phyloP scores from a whole-genome alignment of 2,888 invertebrate species.

The Pasiphila rectangulata region DNA sequence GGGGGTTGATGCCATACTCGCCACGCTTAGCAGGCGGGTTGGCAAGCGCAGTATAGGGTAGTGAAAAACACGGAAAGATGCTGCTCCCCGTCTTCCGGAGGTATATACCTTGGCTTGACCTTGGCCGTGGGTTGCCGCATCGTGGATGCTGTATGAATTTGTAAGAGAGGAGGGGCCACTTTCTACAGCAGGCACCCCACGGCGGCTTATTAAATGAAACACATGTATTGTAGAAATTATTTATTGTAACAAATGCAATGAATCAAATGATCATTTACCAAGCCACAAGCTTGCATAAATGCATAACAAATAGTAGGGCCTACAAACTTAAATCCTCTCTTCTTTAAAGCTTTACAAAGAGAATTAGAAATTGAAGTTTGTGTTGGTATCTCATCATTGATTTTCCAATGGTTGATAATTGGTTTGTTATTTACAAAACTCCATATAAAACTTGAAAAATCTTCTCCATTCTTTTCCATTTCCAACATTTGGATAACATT shows the following conservation, averaged over 20 bases:
- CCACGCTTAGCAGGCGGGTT: no score
- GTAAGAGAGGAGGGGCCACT: no score
- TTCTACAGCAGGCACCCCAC: no score
- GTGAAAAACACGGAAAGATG: no score
- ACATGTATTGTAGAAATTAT: no score
- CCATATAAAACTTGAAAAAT: conserved; percentile 65
- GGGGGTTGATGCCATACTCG: no score
- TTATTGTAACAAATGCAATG: conserved; percentile 41
- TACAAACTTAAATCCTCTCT: conserved; percentile 62
- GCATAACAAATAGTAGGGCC: conserved; percentile 69
- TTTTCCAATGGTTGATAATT: conserved; percentile 53
- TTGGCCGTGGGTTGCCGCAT: no score
- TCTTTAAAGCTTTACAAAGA: conserved; percentile 60
- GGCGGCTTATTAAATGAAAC: no score
- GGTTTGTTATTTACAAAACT: conserved; percentile 57
- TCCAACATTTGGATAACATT: conserved; percentile 52
- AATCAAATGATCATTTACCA: conserved; percentile 63
- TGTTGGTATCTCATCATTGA: conserved; percentile 50
- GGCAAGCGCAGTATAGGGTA: no score
- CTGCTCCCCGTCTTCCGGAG: no score
- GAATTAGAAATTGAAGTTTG: conserved; percentile 47
- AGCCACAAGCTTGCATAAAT: conserved; percentile 74
- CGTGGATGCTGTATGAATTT: no score
- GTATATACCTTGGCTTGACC: no score
- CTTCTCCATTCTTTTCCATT: conserved; percentile 55